Evolutionary conservation across 1,140 invertebrate species (phyloP).

Genomic region (Orussus abietinus): DNA sequence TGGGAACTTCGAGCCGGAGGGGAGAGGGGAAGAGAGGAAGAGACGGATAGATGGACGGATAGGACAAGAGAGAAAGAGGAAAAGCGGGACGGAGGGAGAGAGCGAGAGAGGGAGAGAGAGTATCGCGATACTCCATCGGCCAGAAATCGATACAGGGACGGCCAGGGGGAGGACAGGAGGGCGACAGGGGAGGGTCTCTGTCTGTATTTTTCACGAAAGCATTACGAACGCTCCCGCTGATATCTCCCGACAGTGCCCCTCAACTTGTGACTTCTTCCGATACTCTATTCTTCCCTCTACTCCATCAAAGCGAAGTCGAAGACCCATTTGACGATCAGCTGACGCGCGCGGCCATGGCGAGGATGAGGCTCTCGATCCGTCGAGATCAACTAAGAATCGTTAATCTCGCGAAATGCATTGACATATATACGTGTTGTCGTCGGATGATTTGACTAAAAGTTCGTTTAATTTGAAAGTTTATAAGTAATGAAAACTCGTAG

Average conservation of each 20-base stretch:
- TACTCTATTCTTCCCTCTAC: neutral
- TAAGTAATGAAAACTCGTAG: too few species aligned
- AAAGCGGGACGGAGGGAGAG: constrained; percentile 4
- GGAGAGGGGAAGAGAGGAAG: constrained; percentile 13
- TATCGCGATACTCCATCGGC: constrained; percentile 47
- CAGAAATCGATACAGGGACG: constrained; percentile 50
- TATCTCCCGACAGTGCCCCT: constrained; percentile 34
- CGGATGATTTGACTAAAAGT: too few species aligned
- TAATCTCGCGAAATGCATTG: too few species aligned
- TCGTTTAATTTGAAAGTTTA: too few species aligned
- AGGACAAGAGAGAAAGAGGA: neutral
- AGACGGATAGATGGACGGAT: constrained; percentile 11
- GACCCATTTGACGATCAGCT: too few species aligned
- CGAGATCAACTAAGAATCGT: too few species aligned
- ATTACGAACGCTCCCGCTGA: constrained; percentile 36
- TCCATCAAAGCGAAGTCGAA: constrained; percentile 16
- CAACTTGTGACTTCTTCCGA: constrained; percentile 23
- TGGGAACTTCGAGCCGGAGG: neutral
- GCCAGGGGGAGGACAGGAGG: constrained; percentile 13
- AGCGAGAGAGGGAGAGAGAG: constrained; percentile 25
- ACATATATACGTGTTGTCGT: too few species aligned
- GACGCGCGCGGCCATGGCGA: too few species aligned
- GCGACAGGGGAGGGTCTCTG: constrained; percentile 21
- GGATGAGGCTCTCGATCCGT: too few species aligned
- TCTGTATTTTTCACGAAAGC: constrained; percentile 45